These are phyloP conservation scores for Sterrhoptilus dennistouni DNA, from an alignment of 2,113 vertebrate genomes.

Conservation along the genomic window DNA sequence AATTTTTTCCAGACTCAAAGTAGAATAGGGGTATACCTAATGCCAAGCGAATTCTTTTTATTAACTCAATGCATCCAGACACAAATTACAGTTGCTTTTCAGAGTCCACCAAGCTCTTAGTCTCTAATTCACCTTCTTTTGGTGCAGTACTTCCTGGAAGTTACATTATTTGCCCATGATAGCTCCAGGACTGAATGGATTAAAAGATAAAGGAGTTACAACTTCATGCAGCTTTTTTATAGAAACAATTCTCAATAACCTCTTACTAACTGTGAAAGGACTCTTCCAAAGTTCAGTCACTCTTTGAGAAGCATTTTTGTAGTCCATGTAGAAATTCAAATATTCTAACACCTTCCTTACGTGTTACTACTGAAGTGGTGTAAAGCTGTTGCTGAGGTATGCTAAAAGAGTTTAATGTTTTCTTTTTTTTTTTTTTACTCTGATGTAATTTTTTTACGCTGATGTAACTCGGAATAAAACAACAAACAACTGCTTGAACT, in stretches of 20 bases:
- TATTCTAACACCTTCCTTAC: background rate
- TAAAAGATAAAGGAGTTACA: background rate
- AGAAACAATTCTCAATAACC: background rate
- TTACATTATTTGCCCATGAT: background rate
- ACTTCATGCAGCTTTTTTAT: background rate
- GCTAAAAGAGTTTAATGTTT: background rate
- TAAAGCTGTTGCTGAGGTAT: background rate
- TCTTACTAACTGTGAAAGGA: background rate
- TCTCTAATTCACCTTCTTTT: background rate
- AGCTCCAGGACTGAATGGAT: background rate
- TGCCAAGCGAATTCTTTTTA: background rate
- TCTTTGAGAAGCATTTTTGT: background rate
- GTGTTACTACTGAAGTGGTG: background rate
- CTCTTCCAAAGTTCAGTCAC: background rate
- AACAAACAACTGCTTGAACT: background rate
- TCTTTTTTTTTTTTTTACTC: background rate
- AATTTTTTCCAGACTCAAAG: background rate
- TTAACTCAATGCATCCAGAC: background rate
- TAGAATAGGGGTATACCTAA: background rate
- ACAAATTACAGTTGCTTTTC: background rate
- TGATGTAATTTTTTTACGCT: background rate
- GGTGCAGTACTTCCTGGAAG: background rate
- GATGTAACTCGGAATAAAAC: background rate
- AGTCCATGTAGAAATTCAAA: background rate
- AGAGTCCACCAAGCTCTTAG: background rate